Evolutionary conservation across 1,140 invertebrate species (phyloP).

Genomic region (Pseudoatta argentina): DNA sequence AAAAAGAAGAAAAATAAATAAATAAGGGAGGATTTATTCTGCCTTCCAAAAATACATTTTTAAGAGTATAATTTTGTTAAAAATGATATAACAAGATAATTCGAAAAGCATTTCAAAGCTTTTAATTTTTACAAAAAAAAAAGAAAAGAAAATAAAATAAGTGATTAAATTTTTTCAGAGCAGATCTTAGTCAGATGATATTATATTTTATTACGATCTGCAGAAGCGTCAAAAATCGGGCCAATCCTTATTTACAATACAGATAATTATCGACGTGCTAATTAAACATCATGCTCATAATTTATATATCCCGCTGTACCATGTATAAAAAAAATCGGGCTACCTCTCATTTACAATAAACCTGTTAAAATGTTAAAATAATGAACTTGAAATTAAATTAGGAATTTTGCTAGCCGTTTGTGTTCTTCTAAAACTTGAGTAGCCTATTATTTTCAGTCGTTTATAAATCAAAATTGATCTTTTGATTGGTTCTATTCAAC

Average conservation of each 20-base stretch:
- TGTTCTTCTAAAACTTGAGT: not conserved
- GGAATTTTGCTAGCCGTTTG: not conserved
- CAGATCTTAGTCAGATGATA: not conserved
- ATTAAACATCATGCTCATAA: no score
- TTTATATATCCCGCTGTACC: no score
- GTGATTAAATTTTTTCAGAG: not conserved
- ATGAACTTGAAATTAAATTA: not conserved
- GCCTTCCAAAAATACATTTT: no score
- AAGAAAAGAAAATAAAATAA: not conserved
- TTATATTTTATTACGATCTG: not conserved
- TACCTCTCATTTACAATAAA: not conserved
- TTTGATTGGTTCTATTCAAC: not conserved
- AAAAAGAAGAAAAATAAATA: no score
- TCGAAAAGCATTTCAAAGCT: no score
- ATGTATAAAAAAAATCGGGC: not conserved
- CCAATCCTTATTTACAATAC: no score
- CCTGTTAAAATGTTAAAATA: not conserved
- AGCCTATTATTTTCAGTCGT: not conserved
- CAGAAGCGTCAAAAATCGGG: not conserved
- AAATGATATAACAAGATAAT: no score
- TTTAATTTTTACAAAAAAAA: not conserved
- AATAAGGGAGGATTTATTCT: no score
- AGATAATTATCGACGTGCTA: no score
- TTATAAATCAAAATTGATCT: constrained; percentile 7
- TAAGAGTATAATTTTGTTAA: no score